These are phyloP conservation scores for Champsocephalus esox DNA, from an alignment of 2,797 vertebrate genomes.

Conservation along the genomic window DNA sequence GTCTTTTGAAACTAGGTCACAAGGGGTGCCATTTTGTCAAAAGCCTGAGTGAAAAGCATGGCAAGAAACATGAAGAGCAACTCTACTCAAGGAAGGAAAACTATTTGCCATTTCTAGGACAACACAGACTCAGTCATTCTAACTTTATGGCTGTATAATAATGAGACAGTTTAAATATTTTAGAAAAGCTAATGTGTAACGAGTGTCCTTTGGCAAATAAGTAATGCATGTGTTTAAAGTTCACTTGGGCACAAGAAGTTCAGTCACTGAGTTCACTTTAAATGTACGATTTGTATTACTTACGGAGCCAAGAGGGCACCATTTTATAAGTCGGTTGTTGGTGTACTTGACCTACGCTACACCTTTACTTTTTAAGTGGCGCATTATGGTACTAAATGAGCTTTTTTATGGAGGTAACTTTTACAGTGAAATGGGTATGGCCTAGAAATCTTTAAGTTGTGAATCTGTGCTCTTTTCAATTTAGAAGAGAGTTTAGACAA, in stretches of 20 bases:
- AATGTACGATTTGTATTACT: conserved; percentile 22
- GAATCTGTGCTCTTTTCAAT: conserved; percentile 12
- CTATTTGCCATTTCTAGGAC: conserved; percentile 53
- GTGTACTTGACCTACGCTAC: conserved; percentile 29
- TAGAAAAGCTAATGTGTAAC: conserved; percentile 17
- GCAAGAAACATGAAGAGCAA: conserved; percentile 59
- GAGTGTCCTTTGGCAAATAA: conserved; percentile 31
- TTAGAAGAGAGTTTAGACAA: conserved; percentile 5
- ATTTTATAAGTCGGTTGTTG: conserved; percentile 4
- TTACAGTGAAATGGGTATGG: conserved; percentile 26
- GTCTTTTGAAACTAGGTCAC: conserved; percentile 70
- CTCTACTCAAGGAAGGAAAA: conserved; percentile 43
- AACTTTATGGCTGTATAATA: conserved; percentile 10
- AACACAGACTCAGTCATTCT: conserved; percentile 23
- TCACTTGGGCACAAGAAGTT: not conserved
- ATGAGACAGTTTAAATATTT: conserved; percentile 33
- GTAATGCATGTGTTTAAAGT: conserved; percentile 15
- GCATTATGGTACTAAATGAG: conserved; percentile 11
- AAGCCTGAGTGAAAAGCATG: conserved; percentile 66
- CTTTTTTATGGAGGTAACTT: conserved; percentile 8
- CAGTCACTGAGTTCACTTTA: conserved; percentile 31
- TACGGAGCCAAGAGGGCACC: conserved; percentile 18
- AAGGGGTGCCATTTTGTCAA: conserved; percentile 65
- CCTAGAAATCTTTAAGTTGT: conserved; percentile 12
- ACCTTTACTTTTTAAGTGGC: conserved; percentile 22